A percentile compares a stretch with the other conserved stretches of the same genome.
Conservation (phyloP, 2,797 vertebrate genomes). For the Hippoglossus hippoglossus region DNA sequence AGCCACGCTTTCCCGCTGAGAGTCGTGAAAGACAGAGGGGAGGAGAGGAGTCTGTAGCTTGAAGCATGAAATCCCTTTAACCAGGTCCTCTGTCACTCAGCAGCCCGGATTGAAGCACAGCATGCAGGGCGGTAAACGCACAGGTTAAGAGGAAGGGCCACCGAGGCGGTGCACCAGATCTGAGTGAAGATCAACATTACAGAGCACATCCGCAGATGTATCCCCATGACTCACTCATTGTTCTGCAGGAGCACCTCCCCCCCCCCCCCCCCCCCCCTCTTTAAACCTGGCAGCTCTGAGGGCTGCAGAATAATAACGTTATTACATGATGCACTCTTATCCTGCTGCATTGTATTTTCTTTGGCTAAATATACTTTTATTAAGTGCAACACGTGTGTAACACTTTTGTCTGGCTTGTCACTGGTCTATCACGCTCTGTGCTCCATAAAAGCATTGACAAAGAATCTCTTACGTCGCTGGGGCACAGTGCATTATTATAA, state of each 20-base stretch:
- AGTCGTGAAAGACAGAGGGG: conserved; percentile 56
- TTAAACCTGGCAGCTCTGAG: conserved; percentile 55
- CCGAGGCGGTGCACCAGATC: conserved; percentile 34
- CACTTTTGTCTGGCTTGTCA: conserved; percentile 36
- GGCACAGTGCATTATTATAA: neutral
- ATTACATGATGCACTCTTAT: conserved; percentile 52
- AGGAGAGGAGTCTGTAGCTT: conserved; percentile 67
- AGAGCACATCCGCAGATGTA: conserved; percentile 20
- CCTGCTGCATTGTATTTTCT: conserved; percentile 40
- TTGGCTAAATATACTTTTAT: conserved; percentile 50
- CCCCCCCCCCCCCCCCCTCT: too few relatives aligned
- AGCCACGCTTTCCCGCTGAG: conserved; percentile 50
- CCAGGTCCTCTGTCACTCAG: conserved; percentile 71
- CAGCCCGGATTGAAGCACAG: conserved; percentile 56
- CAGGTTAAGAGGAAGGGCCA: conserved; percentile 69
- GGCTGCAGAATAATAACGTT: conserved; percentile 57
- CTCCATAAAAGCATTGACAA: conserved; percentile 60
- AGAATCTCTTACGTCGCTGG: conserved; percentile 34
- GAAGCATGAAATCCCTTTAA: conserved; percentile 78
- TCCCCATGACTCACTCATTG: conserved; percentile 31
- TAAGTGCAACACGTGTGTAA: conserved; percentile 25
- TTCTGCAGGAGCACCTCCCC: conserved; percentile 49
- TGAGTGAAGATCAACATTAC: conserved; percentile 44
- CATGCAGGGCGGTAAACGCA: conserved; percentile 49
- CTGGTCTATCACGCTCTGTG: conserved; percentile 45